Evolutionary conservation across 2,888 invertebrate species (phyloP), one percentile per base, ranked within the genome.

Genomic region (Leptinotarsa haldemani): DNA sequence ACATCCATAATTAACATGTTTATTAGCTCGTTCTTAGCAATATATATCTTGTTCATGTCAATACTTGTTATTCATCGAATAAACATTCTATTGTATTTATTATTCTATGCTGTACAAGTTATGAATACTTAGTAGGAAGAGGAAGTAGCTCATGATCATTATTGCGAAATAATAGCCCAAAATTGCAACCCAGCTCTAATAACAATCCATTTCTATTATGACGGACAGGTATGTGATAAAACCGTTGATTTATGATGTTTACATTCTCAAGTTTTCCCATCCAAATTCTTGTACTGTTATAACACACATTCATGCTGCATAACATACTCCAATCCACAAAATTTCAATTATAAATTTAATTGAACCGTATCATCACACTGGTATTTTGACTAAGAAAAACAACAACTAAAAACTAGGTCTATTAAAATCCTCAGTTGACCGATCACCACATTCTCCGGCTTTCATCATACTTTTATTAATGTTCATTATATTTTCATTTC

Each of bases 351-450:
- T 40, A 61, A 61, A 30, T 61, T 61, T 61, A 61, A 61, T 61
- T 61, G 61, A 61, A 61, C 61, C 61, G 15, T 61, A 61, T 61
- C 61, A 61, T 30, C 61, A 13, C 61, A 61, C 40, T 61, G 61
- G 30, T 30, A 40, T 40, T 61, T 66, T 40, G 52, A 66, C 30
- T 25, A 53, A 30, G 50, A 30, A 25, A 52, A 66, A 66, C 52
- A 50, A 48, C 12, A 20, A 20, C 3, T 13, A 66, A 53, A 70
- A 70, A 70, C 30, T 61, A 47, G 18, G 30, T 52, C 53, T 46
- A 65, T 46, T 70, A 70, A 65, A 46, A 65, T 70, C 46, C 64
- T 70, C 58, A 58, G 40, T 69, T 18, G 18, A 70, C 30, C 63
- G 64, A 64, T 65, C 22, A 47, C 53, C 46, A 65, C 46, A 56